Evolutionary conservation across 2,888 invertebrate genomes (phyloP).

Genomic region (Leptothorax acervorum): DNA sequence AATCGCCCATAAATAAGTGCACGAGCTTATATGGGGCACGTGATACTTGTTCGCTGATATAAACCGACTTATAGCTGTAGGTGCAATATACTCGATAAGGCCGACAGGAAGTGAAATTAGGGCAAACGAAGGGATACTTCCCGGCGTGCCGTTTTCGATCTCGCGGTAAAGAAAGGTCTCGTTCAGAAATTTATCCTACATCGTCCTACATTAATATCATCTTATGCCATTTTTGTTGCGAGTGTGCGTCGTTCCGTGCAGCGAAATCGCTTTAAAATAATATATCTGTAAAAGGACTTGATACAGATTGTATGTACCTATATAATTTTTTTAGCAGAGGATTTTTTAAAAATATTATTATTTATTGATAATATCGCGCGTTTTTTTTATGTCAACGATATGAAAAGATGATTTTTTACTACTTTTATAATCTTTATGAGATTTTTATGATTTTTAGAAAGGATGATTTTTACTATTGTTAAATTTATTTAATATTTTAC

Average conservation of each 20-base stretch:
- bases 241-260: background rate
- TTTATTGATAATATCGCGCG: background rate
- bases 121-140: conserved; percentile 18
- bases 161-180: background rate
- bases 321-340: background rate
- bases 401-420: background rate
- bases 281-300: background rate
- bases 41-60: conserved; percentile 4
- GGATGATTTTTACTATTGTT: background rate
- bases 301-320: background rate
- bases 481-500: conserved; percentile 7
- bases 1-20: background rate
- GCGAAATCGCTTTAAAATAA: background rate
- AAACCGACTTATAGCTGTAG: conserved; percentile 6
- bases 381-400: background rate
- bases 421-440: too few species aligned
- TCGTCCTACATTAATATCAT: conserved; percentile 17
- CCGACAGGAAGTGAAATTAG: conserved; percentile 30
- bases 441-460: background rate
- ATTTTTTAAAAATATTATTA: background rate
- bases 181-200: conserved; percentile 1
- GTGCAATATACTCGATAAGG: background rate
- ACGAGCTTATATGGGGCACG: background rate
- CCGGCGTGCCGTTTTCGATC: conserved; percentile 23
- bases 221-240: background rate